phyloP scores from a whole-genome alignment of 2,797 vertebrate species.

The Falco novaeseelandiae region DNA sequence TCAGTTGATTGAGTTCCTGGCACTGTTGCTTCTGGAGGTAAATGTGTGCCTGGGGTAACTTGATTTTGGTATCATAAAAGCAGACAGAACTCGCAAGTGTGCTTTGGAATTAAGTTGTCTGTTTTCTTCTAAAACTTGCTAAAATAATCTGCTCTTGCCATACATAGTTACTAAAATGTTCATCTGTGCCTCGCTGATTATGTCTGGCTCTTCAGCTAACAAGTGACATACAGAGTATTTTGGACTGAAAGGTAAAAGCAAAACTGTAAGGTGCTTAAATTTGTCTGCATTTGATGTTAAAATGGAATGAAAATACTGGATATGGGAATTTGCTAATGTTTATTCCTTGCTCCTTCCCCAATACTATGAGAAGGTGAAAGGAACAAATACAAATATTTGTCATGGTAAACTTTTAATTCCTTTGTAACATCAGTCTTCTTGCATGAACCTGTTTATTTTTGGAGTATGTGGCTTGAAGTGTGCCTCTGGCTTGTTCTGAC shows the following conservation, averaged over 20 bases:
- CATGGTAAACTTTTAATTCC: not conserved
- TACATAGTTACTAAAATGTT: not conserved
- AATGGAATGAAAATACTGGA: not conserved
- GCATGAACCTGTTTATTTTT: slow-evolving; percentile 37
- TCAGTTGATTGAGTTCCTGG: slow-evolving; percentile 92
- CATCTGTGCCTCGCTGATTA: not conserved
- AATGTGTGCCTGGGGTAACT: not conserved
- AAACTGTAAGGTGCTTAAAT: not conserved
- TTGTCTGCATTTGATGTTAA: not conserved
- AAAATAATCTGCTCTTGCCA: not conserved
- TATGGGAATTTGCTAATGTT: not conserved
- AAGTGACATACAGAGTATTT: not conserved
- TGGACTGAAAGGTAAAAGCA: not conserved
- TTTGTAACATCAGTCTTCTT: not conserved
- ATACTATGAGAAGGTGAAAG: not conserved
- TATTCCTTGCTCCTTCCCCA: not conserved
- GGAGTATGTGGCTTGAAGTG: slow-evolving; percentile 26
- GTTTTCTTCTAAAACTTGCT: not conserved
- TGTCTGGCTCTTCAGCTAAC: not conserved
- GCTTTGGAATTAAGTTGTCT: not conserved
- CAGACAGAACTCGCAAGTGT: not conserved
- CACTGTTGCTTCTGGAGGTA: slow-evolving; percentile 89
- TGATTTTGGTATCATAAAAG: not conserved
- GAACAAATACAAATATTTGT: not conserved
- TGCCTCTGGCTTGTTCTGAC: not conserved